Evolutionary conservation across 2,888 invertebrate genomes (phyloP).

Genomic region (Nephrotoma guestfalica): DNA sequence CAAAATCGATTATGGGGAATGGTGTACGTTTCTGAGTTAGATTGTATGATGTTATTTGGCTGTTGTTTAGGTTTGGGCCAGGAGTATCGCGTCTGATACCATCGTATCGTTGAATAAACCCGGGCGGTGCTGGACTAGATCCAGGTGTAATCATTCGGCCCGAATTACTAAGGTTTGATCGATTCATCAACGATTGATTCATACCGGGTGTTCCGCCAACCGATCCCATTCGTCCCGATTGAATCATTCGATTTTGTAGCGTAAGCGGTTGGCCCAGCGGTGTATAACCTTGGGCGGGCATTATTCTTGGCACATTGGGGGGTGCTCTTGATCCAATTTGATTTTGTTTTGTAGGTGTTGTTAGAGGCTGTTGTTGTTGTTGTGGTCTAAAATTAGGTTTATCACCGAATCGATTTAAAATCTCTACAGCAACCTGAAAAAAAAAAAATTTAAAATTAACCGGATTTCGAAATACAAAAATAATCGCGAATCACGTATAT

Average conservation of each 20-base stretch:
- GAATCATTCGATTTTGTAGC: neutral
- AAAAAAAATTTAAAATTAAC: neutral
- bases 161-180: neutral
- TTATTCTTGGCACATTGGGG: neutral
- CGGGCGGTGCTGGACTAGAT: conserved; percentile 15
- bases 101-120: conserved; percentile 13
- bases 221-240: neutral
- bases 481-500: too few relatives aligned
- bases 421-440: conserved; percentile 27
- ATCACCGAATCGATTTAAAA: conserved; percentile 29
- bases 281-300: neutral
- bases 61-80: conserved; percentile 2
- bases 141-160: neutral
- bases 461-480: too few relatives aligned
- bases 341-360: neutral
- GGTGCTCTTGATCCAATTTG: conserved; percentile 3
- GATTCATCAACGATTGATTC: neutral
- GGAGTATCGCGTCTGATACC: conserved; percentile 5
- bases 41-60: neutral
- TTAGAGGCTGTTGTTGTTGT: neutral
- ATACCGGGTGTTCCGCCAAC: neutral
- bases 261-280: neutral
- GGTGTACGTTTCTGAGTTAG: conserved; percentile 21
- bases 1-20: conserved; percentile 33
- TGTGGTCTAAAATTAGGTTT: conserved; percentile 15